Evolutionary conservation across 35 echinoderm and acorn worm genomes (phyloP), one percentile per base, ranked within the genome.

Genomic region (Chiridota heheva): DNA sequence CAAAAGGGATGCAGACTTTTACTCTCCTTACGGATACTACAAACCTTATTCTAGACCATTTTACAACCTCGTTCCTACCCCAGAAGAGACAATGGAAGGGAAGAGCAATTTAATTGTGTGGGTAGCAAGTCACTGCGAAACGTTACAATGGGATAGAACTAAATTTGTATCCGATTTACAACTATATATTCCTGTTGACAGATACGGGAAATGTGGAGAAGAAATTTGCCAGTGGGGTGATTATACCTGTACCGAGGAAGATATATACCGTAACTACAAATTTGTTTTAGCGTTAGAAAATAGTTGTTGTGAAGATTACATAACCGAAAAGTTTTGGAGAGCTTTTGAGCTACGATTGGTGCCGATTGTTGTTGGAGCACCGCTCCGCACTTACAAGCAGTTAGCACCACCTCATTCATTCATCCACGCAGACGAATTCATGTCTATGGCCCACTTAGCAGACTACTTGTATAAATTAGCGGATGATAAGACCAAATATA

Each of bases 271-370:
- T 18, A 77, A 78, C n/a, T 87, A 87, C 38, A 90, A 90, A 38
- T 90, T 90, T 51, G 65, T 56, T 36, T 41, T 90, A 24, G 67
- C 81, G 17, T 60, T 90, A 18, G 87, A 90, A 44, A 90, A 90
- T 46, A 74, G 67, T 35, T 71, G 69, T 33, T 90, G 80, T 39
- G 81, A 82, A 13, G 87, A 90, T 44, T 90, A 90, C 59, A 76
- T 90, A 27, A 90, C 87, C 1, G 87, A 90, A 63, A 89, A 89
- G 48, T 83, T 89, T 47, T 89, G 87, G 87, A 40, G 64, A 24
- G 45, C 80, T 36, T 34, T 69, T 18, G 42, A 55, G 43, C 25
- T 55, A 25, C 39, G 63, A 17, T 41, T 77, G 17, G 43, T 86
- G 58, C 84, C 84, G 5, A 67, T 86, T 37, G 72, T 67, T 2